Conservation (phyloP, 1,140 invertebrate genomes). For the Proales similis region DNA sequence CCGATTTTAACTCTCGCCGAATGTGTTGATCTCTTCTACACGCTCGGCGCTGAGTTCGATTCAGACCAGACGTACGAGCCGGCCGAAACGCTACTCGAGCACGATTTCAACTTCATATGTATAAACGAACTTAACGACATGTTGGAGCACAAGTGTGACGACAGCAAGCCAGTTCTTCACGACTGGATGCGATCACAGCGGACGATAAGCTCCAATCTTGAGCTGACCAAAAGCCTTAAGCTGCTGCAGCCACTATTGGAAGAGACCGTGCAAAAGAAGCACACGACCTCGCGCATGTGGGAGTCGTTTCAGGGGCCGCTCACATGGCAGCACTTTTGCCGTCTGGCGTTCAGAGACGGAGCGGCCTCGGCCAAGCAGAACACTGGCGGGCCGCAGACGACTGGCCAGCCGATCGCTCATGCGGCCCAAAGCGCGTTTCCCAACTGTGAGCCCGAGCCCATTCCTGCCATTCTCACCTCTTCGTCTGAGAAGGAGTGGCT, state of each 20-base stretch:
- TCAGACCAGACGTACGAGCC: not conserved
- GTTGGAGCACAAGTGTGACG: not conserved
- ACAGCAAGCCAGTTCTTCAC: slow-evolving; percentile 20
- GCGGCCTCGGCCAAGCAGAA: slow-evolving; percentile 8
- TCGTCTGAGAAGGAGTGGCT: slow-evolving; percentile 85
- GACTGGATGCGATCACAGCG: slow-evolving; percentile 19
- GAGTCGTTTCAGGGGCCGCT: slow-evolving; percentile 41
- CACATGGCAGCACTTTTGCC: slow-evolving; percentile 36
- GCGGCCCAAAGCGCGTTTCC: slow-evolving; percentile 78
- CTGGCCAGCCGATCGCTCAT: not conserved
- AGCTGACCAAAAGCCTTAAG: slow-evolving; percentile 60
- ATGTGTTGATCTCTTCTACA: slow-evolving; percentile 17
- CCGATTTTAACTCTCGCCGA: slow-evolving; percentile 16
- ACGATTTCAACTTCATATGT: slow-evolving; percentile 1
- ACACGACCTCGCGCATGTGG: slow-evolving; percentile 67
- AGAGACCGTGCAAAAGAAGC: slow-evolving; percentile 87
- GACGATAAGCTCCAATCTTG: slow-evolving; percentile 32
- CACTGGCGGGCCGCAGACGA: not conserved
- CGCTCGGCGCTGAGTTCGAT: not conserved
- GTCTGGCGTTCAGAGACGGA: slow-evolving; percentile 1
- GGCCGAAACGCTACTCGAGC: slow-evolving; percentile 1
- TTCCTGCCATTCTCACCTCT: slow-evolving; percentile 73
- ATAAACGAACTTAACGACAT: slow-evolving; percentile 22
- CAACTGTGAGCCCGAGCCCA: slow-evolving; percentile 82
- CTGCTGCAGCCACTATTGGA: slow-evolving; percentile 80